Conservation (phyloP, 2,888 invertebrate species). For the Bursaphelenchus okinawaensis region DNA sequence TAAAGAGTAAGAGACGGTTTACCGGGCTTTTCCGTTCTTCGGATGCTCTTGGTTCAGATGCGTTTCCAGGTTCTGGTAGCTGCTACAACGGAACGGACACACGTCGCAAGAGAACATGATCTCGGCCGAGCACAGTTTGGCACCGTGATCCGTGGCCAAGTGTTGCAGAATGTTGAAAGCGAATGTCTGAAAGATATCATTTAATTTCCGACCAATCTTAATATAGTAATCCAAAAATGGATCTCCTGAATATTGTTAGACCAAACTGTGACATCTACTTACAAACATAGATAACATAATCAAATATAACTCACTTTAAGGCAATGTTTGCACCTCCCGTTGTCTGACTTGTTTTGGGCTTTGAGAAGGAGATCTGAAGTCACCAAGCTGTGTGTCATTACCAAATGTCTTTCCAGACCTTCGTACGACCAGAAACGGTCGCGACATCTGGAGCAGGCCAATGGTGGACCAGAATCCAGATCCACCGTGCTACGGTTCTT, state of each 20-base stretch:
- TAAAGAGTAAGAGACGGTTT: neutral
- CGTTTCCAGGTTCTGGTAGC: slow-evolving; percentile 47
- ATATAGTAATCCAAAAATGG: neutral
- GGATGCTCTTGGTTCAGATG: slow-evolving; percentile 50
- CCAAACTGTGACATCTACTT: neutral
- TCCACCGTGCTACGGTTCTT: slow-evolving; percentile 36
- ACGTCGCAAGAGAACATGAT: slow-evolving; percentile 52
- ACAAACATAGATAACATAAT: neutral
- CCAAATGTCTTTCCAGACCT: slow-evolving; percentile 85
- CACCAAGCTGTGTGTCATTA: slow-evolving; percentile 87
- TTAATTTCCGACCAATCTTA: too few species aligned
- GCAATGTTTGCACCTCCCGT: slow-evolving; percentile 87
- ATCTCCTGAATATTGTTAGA: neutral
- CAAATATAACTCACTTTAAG: slow-evolving; percentile 70
- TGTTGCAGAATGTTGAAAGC: slow-evolving; percentile 58
- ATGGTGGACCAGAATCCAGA: slow-evolving; percentile 50
- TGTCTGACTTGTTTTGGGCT: slow-evolving; percentile 87
- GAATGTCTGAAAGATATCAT: slow-evolving; percentile 51
- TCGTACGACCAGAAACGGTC: slow-evolving; percentile 83
- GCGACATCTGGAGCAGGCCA: slow-evolving; percentile 52
- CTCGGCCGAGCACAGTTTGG: slow-evolving; percentile 54
- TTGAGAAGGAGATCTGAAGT: slow-evolving; percentile 93
- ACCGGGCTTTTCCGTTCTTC: slow-evolving; percentile 23
- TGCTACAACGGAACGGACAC: slow-evolving; percentile 32
- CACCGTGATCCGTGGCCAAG: slow-evolving; percentile 51